Percentiles rank a stretch among this genome's conserved stretches.
Evolutionary conservation across 2,888 invertebrate genomes (phyloP).

Genomic region (Athalia cordata): DNA sequence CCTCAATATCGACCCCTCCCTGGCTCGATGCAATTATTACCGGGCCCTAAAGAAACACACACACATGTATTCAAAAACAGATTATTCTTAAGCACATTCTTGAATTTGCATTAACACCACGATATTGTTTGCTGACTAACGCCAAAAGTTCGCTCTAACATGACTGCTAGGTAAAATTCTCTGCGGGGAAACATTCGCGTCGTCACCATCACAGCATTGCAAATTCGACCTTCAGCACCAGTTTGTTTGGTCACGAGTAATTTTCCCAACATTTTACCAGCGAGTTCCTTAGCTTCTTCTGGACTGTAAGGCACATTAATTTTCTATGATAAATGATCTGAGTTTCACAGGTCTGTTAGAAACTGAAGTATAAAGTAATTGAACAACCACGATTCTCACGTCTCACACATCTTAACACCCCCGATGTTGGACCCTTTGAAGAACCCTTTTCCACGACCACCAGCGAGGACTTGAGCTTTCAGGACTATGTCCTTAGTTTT

Average conservation of each 20-base stretch:
- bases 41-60: constrained; percentile 81
- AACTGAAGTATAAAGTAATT: neutral
- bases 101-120: neutral
- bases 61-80: constrained; percentile 46
- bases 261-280: constrained; percentile 92
- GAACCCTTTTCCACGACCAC: constrained; percentile 91
- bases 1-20: constrained; percentile 96
- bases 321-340: neutral
- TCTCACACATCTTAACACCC: constrained; percentile 91
- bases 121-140: constrained; percentile 74
- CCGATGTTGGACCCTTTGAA: constrained; percentile 95
- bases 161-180: constrained; percentile 97
- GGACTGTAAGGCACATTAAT: constrained; percentile 76
- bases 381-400: constrained; percentile 75
- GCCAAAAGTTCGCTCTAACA: constrained; percentile 94
- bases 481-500: constrained; percentile 86
- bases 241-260: constrained; percentile 95
- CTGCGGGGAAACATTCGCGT: constrained; percentile 95
- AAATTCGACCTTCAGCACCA: constrained; percentile 90
- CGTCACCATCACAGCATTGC: constrained; percentile 95
- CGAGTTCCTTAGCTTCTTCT: constrained; percentile 85
- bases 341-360: neutral
- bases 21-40: constrained; percentile 94
- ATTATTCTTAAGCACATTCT: neutral
- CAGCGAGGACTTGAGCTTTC: constrained; percentile 92